A percentile compares a stretch with the other conserved stretches of the same genome.
Evolutionary conservation across 2,888 invertebrate genomes (phyloP).

Genomic region (Tortricodes alternella): DNA sequence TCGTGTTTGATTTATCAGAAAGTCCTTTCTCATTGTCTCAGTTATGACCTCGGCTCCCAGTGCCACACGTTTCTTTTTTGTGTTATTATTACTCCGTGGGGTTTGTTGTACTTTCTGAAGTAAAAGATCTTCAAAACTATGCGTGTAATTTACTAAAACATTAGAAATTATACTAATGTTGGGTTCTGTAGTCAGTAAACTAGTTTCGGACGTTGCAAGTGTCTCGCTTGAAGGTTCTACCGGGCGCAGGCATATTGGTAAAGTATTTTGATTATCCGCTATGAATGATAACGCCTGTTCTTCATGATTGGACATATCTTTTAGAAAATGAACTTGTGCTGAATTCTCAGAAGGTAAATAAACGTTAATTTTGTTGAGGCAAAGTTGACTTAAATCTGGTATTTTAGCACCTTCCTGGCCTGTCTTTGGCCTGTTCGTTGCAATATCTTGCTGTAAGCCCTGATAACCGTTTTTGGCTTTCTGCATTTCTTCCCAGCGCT

Average conservation of each 20-base stretch:
- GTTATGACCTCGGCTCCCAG: neutral
- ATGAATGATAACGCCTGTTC: neutral
- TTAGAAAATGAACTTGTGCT: no score
- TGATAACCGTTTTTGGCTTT: neutral
- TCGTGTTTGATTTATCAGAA: neutral
- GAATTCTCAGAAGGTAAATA: neutral
- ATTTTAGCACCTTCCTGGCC: neutral
- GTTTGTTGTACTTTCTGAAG: conserved; percentile 2
- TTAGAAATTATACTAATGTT: conserved; percentile 2
- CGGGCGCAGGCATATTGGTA: neutral
- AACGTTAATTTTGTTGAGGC: neutral
- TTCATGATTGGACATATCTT: neutral
- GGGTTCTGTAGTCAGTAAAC: neutral
- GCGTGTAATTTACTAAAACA: neutral
- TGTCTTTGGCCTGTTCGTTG: no score
- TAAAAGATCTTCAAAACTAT: conserved; percentile 3
- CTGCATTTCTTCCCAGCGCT: neutral
- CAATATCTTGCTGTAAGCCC: no score
- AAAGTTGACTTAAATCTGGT: conserved; percentile 1
- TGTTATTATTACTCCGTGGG: neutral
- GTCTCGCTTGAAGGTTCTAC: no score
- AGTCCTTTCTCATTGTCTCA: neutral
- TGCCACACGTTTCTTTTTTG: neutral
- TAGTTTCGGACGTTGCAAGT: no score
- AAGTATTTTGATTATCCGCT: neutral